These are phyloP conservation scores for Sciurus vulgaris DNA, from an alignment of 2,797 vertebrate species.

Conservation along the genomic window DNA sequence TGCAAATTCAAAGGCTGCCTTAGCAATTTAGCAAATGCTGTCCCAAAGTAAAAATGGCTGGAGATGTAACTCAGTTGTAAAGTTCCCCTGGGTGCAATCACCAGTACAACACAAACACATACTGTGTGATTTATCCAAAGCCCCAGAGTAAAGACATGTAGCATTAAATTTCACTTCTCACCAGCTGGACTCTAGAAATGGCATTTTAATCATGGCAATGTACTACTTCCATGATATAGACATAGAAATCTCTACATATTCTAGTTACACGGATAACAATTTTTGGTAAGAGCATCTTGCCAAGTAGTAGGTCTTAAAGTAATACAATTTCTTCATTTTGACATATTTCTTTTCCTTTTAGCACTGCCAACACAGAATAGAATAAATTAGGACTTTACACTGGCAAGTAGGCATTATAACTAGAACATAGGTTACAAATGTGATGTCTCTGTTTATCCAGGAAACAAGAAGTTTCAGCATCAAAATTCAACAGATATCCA, in stretches of 20 bases:
- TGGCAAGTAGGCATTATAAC: constrained; percentile 50
- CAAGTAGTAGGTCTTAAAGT: constrained; percentile 1
- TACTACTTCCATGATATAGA: neutral
- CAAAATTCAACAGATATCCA: constrained; percentile 76
- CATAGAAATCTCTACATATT: neutral
- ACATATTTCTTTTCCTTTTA: neutral
- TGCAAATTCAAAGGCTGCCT: neutral
- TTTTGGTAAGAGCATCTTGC: neutral
- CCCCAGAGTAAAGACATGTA: neutral
- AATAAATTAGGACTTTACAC: constrained; percentile 35
- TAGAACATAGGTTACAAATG: constrained; percentile 71
- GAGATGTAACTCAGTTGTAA: neutral
- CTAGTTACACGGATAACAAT: neutral
- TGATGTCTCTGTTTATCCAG: constrained; percentile 28
- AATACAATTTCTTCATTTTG: neutral
- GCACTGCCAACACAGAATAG: neutral
- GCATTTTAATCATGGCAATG: neutral
- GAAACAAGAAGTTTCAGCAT: constrained; percentile 54
- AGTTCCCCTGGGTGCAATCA: neutral
- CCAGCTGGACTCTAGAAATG: neutral
- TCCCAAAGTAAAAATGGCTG: neutral
- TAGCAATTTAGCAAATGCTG: neutral
- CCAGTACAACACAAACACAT: neutral
- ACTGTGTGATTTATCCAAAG: neutral
- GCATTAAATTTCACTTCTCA: neutral